A percentile compares a stretch with the other conserved stretches of the same genome.
These are phyloP conservation scores for Zosterops borbonicus DNA, from an alignment of 2,113 vertebrate genomes.

Conservation along the genomic window DNA sequence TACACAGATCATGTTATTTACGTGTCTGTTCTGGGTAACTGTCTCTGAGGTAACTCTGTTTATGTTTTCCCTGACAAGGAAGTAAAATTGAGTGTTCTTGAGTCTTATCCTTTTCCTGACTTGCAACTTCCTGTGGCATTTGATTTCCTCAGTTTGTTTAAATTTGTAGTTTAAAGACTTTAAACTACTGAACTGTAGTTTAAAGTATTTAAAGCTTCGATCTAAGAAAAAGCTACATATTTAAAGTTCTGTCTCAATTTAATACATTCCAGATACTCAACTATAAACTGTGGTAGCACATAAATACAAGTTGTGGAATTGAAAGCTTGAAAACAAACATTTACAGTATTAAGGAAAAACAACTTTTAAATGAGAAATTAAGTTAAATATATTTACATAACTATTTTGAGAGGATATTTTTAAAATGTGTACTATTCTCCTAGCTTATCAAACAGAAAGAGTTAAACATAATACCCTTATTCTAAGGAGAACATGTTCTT, in stretches of 20 bases:
- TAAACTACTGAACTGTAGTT: neutral
- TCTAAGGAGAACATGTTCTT: neutral
- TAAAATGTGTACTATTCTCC: neutral
- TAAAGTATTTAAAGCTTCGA: neutral
- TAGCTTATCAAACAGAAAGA: neutral
- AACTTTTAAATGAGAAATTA: neutral
- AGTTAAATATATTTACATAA: neutral
- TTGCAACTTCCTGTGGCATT: constrained; percentile 20
- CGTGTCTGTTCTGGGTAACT: neutral
- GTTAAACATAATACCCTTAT: neutral
- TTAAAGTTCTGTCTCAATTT: neutral
- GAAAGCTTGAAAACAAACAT: neutral
- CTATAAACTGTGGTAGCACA: neutral
- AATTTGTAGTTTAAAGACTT: neutral
- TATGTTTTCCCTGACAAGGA: neutral
- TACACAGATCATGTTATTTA: neutral
- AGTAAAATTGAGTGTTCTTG: constrained; percentile 27
- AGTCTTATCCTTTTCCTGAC: constrained; percentile 14
- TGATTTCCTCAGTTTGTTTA: constrained; percentile 37
- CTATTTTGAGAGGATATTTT: neutral
- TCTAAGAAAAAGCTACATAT: neutral
- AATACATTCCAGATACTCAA: neutral
- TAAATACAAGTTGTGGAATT: neutral
- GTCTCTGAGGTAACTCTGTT: neutral
- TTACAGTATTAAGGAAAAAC: neutral